A percentile compares a stretch with the other conserved stretches of the same genome.
Evolutionary conservation across 2,113 vertebrate species (phyloP).

Genomic region (Salvelinus sp.): DNA sequence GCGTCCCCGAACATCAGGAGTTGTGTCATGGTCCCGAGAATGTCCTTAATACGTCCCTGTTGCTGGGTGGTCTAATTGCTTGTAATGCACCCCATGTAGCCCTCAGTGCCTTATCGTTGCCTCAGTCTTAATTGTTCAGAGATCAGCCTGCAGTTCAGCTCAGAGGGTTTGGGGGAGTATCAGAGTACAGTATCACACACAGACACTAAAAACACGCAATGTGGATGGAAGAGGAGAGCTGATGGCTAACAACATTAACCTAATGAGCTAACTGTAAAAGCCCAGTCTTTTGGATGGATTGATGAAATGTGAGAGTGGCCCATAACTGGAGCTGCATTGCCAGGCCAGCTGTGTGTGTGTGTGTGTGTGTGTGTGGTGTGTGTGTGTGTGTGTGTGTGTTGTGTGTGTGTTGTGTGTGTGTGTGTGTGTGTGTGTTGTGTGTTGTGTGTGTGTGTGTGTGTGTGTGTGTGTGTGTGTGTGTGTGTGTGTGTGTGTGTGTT

Average conservation of each 20-base stretch:
- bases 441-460: neutral
- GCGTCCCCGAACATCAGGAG: too few species aligned
- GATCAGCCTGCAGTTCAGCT: neutral
- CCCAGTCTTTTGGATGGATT: slow-evolving; percentile 16
- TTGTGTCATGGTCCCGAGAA: too few species aligned
- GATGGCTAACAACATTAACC: slow-evolving; percentile 26
- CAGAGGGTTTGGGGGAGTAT: slow-evolving; percentile 2
- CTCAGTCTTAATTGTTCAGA: slow-evolving; percentile 2
- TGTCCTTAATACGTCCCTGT: neutral
- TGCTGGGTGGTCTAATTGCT: neutral
- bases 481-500: neutral
- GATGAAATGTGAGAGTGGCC: neutral
- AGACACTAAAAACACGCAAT: slow-evolving; percentile 15
- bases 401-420: neutral
- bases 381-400: neutral
- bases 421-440: neutral
- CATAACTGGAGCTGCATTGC: neutral
- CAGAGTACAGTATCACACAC: neutral
- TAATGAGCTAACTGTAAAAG: slow-evolving; percentile 48
- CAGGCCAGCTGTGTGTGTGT: slow-evolving; percentile 9
- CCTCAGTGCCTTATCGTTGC: neutral
- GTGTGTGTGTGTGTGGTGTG: neutral
- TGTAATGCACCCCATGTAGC: slow-evolving; percentile 9
- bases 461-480: neutral
- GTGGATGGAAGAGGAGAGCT: slow-evolving; percentile 19